Conservation (phyloP, 2,113 vertebrate species). For the Opisthocomus hoazin region DNA sequence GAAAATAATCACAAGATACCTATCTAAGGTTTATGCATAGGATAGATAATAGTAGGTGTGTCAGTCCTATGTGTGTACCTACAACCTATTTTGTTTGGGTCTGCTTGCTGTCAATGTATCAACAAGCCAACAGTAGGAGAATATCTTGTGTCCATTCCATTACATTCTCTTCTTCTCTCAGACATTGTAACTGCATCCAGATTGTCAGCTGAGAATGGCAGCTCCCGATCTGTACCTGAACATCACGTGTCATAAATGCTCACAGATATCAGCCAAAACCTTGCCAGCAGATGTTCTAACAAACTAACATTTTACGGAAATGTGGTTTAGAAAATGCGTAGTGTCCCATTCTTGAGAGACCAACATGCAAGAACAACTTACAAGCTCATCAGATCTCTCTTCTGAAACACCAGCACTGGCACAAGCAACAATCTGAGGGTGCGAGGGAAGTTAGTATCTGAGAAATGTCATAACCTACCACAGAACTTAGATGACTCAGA, state of each 20-base stretch:
- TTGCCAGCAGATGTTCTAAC: background rate
- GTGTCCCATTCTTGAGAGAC: background rate
- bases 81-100: background rate
- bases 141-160: background rate
- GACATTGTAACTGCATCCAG: background rate
- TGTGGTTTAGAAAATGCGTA: background rate
- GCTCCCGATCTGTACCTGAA: background rate
- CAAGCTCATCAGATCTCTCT: background rate
- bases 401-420: background rate
- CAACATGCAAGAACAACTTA: background rate
- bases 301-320: background rate
- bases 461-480: background rate
- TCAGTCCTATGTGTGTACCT: background rate
- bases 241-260: background rate
- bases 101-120: background rate
- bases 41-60: background rate
- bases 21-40: background rate
- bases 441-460: background rate
- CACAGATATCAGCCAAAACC: background rate
- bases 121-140: background rate
- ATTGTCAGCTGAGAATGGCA: background rate
- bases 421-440: fast-evolving
- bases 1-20: background rate
- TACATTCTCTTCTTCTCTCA: background rate
- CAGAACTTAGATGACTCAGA: background rate